Conservation (phyloP, 2,797 vertebrate genomes). For the Monodelphis domestica region DNA sequence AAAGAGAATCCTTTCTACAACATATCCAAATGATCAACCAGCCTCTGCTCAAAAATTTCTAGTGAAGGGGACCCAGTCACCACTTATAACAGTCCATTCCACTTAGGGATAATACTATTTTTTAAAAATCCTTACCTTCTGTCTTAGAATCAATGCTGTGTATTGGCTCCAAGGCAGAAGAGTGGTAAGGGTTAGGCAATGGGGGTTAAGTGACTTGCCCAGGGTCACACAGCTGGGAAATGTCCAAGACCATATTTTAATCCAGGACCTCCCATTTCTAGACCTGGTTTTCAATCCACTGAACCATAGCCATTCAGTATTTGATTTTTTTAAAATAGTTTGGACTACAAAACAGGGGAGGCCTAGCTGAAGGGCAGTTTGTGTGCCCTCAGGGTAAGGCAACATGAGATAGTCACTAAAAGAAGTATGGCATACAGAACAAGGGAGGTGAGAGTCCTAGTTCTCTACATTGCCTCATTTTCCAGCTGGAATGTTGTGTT, state of each 20-base stretch:
- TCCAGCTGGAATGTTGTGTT: background rate
- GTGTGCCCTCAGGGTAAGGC: background rate
- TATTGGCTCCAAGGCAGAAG: no score
- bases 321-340: no score
- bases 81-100: background rate
- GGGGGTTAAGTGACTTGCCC: no score
- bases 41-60: background rate
- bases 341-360: background rate
- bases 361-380: background rate
- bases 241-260: no score
- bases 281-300: no score
- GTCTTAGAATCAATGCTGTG: no score
- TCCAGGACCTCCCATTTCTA: no score
- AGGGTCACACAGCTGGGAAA: no score
- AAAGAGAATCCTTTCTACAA: background rate
- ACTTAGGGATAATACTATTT: no score
- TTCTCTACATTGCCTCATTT: background rate
- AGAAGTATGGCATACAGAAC: background rate
- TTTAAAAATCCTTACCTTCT: no score
- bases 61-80: background rate
- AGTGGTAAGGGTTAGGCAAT: no score
- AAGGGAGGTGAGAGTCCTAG: background rate
- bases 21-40: background rate
- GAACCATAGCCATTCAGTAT: no score
- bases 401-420: background rate